Base-by-base conservation (phyloP, 2,888 invertebrate genomes). In the Cheilosia variabilis region DNA sequence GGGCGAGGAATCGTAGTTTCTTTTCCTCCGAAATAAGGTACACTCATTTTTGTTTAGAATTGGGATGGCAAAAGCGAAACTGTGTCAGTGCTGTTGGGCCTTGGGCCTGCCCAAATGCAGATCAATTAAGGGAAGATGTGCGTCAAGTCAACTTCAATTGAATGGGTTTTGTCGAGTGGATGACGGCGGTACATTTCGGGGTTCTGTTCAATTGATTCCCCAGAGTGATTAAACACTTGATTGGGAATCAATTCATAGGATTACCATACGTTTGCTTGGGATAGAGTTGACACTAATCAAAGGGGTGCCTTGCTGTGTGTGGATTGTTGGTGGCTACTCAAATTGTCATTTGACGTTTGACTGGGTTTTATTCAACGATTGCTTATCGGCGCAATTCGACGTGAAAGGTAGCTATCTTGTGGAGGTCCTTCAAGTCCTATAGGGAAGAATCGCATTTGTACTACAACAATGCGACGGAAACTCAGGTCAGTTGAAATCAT, bases 181-280 rank as follows among this genome's bases (percentile, higher is more conserved):
- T 19, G 47, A 19, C 13, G 62, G 27, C 45, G 45, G 13, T 34
- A n/a, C 60, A 62, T 31, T 47, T 57, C 2, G 31, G 69, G 34
- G 22, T 7, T 57, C 34, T 57, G 19, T 34, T 45, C 45, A 68
- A 68, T 53, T 43, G 15, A 1, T 27, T 53, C 22, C 22, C 24
- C 50, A 50, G 19, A 27, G 50, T 50, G 75, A 66, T 75, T 75
- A 66, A 41, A 41, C 47, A n/a, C 27, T 66, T 66, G 66, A 75
- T 75, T 66, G 58, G 53, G 22, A 15, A 58, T 19, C 41, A 75
- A 66, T 73, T 57, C 55, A 22, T 53, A 22, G 24, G 22, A 50
- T 41, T 1, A 27, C 27, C 34, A 2, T 17, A 17, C 27, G 19
- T n/a, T 10, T n/a, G 15, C 19, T 52, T 50, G 52, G 65, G 65